phyloP scores from a whole-genome alignment of 2,888 invertebrate genomes.

The Drosophila pegasa region DNA sequence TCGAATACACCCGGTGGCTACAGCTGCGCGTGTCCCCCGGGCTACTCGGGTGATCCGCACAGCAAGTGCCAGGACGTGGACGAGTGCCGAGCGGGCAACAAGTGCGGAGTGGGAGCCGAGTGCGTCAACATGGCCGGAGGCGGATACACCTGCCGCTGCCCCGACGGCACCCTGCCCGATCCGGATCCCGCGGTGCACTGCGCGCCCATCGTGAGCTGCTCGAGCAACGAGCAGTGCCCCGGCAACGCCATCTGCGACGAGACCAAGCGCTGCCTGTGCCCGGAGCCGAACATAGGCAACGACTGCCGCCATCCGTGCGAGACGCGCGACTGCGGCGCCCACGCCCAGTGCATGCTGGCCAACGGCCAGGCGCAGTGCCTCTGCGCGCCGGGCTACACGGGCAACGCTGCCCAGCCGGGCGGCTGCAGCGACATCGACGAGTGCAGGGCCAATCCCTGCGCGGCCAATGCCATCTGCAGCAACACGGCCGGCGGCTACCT shows the following conservation, averaged over 20 bases:
- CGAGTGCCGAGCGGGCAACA: conserved; percentile 90
- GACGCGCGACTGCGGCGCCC: conserved; percentile 92
- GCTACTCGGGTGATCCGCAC: conserved; percentile 93
- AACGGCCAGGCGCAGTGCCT: conserved; percentile 93
- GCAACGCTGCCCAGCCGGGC: conserved; percentile 86
- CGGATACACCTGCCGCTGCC: conserved; percentile 92
- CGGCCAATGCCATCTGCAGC: conserved; percentile 93
- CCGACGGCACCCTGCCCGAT: conserved; percentile 92
- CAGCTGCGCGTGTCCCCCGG: conserved; percentile 92
- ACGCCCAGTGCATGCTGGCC: conserved; percentile 94
- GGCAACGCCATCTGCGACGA: conserved; percentile 94
- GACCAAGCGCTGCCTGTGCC: conserved; percentile 92
- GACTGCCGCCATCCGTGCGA: conserved; percentile 98
- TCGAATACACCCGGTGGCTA: conserved; percentile 92
- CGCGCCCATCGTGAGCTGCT: conserved; percentile 92
- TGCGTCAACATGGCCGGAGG: conserved; percentile 92
- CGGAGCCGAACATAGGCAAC: conserved; percentile 95
- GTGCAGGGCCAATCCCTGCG: conserved; percentile 93
- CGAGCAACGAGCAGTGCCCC: conserved; percentile 91
- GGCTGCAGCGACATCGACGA: conserved; percentile 96
- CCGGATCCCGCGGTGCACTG: conserved; percentile 93
- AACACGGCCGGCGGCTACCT: conserved; percentile 94
- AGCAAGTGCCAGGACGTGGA: conserved; percentile 93
- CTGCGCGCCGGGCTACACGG: conserved; percentile 93
- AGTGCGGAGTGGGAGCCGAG: conserved; percentile 92